Conservation (phyloP, 2,113 vertebrate genomes). For the Gopherus evgoodei region DNA sequence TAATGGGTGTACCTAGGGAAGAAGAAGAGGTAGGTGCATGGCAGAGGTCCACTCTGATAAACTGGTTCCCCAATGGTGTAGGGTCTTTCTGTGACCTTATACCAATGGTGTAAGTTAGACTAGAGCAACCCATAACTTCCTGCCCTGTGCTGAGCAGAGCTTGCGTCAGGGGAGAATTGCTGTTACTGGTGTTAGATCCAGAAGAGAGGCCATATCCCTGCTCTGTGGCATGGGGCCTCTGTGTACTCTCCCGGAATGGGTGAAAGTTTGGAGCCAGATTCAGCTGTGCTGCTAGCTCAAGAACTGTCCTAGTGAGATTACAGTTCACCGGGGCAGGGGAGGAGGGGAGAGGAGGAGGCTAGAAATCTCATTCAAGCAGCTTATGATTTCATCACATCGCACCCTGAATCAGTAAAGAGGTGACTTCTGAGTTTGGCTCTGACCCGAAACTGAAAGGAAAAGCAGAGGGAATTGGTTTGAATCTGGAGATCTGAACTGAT, state of each 20-base stretch:
- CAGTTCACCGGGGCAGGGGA: neutral
- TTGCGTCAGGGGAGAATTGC: neutral
- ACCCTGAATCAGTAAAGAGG: neutral
- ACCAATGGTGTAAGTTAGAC: neutral
- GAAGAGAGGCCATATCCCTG: neutral
- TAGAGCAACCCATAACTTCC: neutral
- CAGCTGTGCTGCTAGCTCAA: neutral
- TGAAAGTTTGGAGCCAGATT: neutral
- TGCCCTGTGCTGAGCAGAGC: neutral
- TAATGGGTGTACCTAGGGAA: neutral
- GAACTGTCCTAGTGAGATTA: neutral
- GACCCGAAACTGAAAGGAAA: neutral
- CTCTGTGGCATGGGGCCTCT: neutral
- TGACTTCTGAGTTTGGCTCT: neutral
- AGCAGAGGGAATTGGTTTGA: neutral
- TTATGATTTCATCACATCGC: neutral
- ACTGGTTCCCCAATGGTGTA: neutral
- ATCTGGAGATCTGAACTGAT: neutral
- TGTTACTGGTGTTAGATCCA: neutral
- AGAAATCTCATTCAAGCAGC: neutral
- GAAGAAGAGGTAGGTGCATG: neutral
- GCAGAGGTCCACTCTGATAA: neutral
- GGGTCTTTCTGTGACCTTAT: neutral
- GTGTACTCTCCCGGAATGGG: neutral
- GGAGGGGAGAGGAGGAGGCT: neutral